phyloP scores from a whole-genome alignment of 2,888 invertebrate genomes.

The Tetropium fuscum region DNA sequence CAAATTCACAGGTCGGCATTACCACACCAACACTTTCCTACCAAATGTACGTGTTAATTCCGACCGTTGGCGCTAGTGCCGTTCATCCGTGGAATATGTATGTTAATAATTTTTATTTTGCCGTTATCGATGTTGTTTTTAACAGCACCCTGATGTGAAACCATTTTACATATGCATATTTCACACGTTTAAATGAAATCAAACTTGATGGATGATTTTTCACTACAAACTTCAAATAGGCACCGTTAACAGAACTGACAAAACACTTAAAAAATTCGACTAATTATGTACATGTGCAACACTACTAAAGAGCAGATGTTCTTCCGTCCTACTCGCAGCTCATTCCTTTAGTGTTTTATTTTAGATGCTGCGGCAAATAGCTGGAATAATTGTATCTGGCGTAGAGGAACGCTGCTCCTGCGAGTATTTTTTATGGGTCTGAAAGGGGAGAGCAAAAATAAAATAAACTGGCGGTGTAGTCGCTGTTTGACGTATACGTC shows the following conservation, averaged over 20 bases:
- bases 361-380: conserved; percentile 54
- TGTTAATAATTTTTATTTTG: too few relatives aligned
- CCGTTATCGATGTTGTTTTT: too few relatives aligned
- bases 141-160: too few relatives aligned
- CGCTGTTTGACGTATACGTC: conserved; percentile 63
- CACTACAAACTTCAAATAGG: conserved; percentile 37
- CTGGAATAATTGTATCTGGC: conserved; percentile 59
- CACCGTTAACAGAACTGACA: conserved; percentile 47
- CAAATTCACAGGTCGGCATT: too few relatives aligned
- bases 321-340: conserved; percentile 53
- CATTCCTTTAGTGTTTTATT: conserved; percentile 51
- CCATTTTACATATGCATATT: too few relatives aligned
- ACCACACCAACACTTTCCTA: too few relatives aligned
- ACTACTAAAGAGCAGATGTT: conserved; percentile 47
- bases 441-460: conserved; percentile 48
- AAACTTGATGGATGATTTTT: conserved; percentile 34
- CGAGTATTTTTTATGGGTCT: conserved; percentile 47
- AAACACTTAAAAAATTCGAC: conserved; percentile 51
- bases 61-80: too few relatives aligned
- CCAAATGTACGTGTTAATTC: too few relatives aligned
- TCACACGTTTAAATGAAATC: too few relatives aligned
- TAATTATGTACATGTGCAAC: conserved; percentile 55
- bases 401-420: conserved; percentile 46
- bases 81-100: too few relatives aligned
- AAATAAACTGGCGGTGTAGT: conserved; percentile 57